phyloP scores from a whole-genome alignment of 2,113 vertebrate genomes.

The Acrocephalus arundinaceus region DNA sequence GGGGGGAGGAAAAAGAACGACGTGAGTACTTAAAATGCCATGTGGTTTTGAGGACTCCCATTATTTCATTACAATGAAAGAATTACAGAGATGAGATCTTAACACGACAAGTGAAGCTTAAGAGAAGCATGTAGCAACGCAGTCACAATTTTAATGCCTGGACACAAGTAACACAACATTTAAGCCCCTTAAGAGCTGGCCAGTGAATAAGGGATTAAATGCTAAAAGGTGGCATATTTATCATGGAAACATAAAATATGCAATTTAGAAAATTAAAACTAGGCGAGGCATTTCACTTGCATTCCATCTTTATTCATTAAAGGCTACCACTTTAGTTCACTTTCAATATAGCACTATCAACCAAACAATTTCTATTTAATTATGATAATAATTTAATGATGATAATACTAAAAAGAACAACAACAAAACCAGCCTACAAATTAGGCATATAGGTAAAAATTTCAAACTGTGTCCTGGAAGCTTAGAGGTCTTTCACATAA shows the following conservation, averaged over 20 bases:
- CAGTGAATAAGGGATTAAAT: not conserved
- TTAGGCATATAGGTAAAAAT: not conserved
- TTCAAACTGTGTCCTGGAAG: not conserved
- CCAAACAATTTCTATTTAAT: not conserved
- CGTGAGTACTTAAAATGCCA: not conserved
- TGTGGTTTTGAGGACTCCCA: not conserved
- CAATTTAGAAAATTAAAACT: not conserved
- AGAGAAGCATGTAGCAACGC: not conserved
- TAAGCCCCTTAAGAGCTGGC: not conserved
- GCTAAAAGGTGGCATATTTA: not conserved
- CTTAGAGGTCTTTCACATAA: not conserved
- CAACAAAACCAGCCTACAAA: not conserved
- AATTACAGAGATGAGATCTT: not conserved
- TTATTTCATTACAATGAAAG: not conserved
- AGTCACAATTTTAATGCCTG: not conserved
- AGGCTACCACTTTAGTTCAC: not conserved
- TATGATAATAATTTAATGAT: not conserved
- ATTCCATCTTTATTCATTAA: not conserved
- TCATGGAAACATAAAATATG: not conserved
- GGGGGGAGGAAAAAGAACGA: not conserved
- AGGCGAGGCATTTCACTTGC: not conserved
- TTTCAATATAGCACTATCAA: not conserved
- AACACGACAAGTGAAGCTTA: fast-evolving
- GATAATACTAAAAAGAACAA: not conserved
- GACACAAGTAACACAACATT: not conserved